Evolutionary conservation across 2,888 invertebrate species (phyloP).

Genomic region (Lithosia quadra): DNA sequence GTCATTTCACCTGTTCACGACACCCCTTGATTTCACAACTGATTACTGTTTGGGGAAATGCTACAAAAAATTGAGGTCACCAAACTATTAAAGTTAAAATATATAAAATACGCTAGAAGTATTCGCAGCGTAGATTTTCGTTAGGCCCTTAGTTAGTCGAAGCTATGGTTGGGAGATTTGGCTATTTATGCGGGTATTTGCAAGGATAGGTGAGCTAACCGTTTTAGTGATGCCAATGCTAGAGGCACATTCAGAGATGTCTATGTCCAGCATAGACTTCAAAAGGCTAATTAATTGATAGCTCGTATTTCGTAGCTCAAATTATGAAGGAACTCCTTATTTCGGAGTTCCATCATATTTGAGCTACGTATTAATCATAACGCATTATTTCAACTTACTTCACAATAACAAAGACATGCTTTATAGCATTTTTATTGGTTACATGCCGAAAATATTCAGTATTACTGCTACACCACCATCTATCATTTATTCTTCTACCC

Average conservation of each 20-base stretch:
- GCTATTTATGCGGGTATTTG: not conserved
- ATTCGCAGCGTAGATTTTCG: too few species aligned
- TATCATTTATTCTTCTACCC: too few species aligned
- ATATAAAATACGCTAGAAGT: constrained; percentile 27
- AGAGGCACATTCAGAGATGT: too few species aligned
- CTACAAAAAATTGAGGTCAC: constrained; percentile 48
- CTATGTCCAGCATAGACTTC: not conserved
- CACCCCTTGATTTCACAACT: constrained; percentile 64
- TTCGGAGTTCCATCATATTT: too few species aligned
- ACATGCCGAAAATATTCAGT: too few species aligned
- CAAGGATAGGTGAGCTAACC: not conserved
- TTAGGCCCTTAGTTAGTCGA: not conserved
- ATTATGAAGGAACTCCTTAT: too few species aligned
- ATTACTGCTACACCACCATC: too few species aligned
- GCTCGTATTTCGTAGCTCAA: too few species aligned
- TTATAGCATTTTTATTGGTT: too few species aligned
- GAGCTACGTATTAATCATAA: not conserved
- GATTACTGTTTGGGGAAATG: constrained; percentile 62
- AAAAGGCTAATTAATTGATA: not conserved
- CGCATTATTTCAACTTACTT: too few species aligned
- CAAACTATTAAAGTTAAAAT: constrained; percentile 38
- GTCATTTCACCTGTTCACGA: constrained; percentile 52
- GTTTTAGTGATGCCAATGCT: too few species aligned
- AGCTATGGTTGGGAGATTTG: not conserved
- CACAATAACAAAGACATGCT: too few species aligned